A percentile compares a stretch with the other conserved stretches of the same genome.
Evolutionary conservation across 2,797 vertebrate genomes (phyloP).

Genomic region (Anguilla megastoma): DNA sequence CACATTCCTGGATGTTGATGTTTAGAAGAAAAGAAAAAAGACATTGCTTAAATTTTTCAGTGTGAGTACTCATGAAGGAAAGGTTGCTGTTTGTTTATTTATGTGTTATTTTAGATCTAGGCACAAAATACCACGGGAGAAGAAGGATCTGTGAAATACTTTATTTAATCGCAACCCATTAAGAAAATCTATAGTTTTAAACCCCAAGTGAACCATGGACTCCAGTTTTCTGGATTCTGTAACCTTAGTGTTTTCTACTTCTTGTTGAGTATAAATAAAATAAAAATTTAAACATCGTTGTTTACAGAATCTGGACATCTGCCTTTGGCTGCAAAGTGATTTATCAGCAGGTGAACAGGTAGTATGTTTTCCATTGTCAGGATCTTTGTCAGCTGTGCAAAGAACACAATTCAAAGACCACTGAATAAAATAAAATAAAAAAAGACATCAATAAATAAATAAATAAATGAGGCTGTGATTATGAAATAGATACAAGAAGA

Average conservation of each 20-base stretch:
- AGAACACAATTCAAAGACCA: too few species aligned
- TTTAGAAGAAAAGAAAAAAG: slow-evolving; percentile 3
- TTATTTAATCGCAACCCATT: background rate
- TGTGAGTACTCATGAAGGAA: background rate
- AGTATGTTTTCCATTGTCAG: too few species aligned
- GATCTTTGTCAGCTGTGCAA: too few species aligned
- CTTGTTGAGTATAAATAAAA: background rate
- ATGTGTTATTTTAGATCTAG: background rate
- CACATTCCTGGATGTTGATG: slow-evolving; percentile 42
- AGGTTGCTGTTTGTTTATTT: background rate
- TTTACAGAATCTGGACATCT: too few species aligned
- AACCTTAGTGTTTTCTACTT: background rate
- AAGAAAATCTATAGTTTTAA: background rate
- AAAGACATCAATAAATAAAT: too few species aligned
- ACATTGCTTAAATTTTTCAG: background rate
- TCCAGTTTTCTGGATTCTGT: background rate
- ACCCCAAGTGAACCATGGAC: background rate
- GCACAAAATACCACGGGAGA: background rate
- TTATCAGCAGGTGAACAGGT: too few species aligned
- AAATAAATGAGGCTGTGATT: background rate
- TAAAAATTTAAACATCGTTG: too few species aligned
- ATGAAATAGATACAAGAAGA: background rate
- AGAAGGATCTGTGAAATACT: background rate
- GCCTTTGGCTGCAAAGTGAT: too few species aligned
- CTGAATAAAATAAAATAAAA: too few species aligned